A percentile compares a stretch with the other conserved stretches of the same genome.
phyloP scores from a whole-genome alignment of 2,113 vertebrate species.

The Polyodon spathula region DNA sequence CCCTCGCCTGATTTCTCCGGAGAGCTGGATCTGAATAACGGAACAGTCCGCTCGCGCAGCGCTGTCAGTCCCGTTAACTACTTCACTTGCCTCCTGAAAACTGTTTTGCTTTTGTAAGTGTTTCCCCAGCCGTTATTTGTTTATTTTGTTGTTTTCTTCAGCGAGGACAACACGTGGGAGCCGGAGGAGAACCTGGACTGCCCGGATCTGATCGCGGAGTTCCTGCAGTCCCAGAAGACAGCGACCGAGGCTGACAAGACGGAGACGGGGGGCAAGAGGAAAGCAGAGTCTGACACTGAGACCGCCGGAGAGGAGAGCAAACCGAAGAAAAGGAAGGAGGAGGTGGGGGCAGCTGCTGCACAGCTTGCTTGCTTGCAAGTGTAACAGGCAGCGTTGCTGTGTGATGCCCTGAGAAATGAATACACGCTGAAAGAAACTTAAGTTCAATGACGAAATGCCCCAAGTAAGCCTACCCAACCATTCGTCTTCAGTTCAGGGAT shows the following conservation, averaged over 20 bases:
- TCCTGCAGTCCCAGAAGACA: slow-evolving; percentile 82
- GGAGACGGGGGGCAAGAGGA: slow-evolving; percentile 71
- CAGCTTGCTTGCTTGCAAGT: not conserved
- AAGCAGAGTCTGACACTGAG: slow-evolving; percentile 67
- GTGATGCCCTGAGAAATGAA: too few species aligned
- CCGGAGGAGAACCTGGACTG: slow-evolving; percentile 95
- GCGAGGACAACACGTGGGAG: slow-evolving; percentile 96
- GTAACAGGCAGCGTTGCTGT: not conserved
- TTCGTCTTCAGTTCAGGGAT: too few species aligned
- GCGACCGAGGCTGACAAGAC: slow-evolving; percentile 69
- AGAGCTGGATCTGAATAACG: too few species aligned
- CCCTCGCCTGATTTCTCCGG: too few species aligned
- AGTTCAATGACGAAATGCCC: too few species aligned
- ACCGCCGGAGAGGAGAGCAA: slow-evolving; percentile 82
- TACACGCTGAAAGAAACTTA: too few species aligned
- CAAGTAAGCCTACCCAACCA: too few species aligned
- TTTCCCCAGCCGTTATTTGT: not conserved
- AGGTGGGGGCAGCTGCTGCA: slow-evolving; percentile 53
- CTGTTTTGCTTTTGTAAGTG: too few species aligned
- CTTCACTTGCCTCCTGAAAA: too few species aligned
- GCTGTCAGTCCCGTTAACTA: too few species aligned
- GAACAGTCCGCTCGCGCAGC: too few species aligned
- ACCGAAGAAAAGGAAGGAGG: slow-evolving; percentile 93
- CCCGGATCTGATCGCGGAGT: slow-evolving; percentile 91
- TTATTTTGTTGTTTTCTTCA: slow-evolving; percentile 34